Evolutionary conservation across 2,888 invertebrate species (phyloP).

Genomic region (Andrena haemorrhoa): DNA sequence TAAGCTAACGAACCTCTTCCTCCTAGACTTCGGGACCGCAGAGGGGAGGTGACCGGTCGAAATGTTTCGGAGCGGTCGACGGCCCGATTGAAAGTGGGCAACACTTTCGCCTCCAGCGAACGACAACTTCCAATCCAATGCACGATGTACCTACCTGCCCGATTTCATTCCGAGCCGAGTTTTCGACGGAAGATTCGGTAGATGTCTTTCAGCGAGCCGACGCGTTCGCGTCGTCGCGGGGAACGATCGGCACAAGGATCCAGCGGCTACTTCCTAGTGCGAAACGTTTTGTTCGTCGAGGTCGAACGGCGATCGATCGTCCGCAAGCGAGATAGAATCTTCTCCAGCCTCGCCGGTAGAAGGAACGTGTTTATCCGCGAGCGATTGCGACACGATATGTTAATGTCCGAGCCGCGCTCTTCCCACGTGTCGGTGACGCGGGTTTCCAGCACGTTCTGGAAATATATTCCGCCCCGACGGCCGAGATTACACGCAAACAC

Average conservation of each 20-base stretch:
- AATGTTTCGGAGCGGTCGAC: no score
- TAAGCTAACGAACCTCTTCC: slow-evolving; percentile 43
- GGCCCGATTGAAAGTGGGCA: no score
- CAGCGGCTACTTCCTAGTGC: slow-evolving; percentile 26
- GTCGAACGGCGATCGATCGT: slow-evolving; percentile 63
- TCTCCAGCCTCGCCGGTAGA: slow-evolving; percentile 59
- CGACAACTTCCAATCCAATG: neutral
- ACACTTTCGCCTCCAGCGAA: neutral
- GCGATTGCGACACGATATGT: slow-evolving; percentile 75
- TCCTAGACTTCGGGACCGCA: neutral
- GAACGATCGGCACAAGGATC: slow-evolving; percentile 16
- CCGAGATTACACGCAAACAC: slow-evolving; percentile 33
- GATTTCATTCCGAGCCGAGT: neutral
- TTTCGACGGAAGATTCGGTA: neutral
- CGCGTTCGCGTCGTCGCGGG: slow-evolving; percentile 10
- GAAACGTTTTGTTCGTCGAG: slow-evolving; percentile 62
- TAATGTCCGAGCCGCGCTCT: slow-evolving; percentile 65
- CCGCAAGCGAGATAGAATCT: slow-evolving; percentile 67
- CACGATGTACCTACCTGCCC: no score
- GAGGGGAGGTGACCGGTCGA: no score
- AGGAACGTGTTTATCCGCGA: slow-evolving; percentile 73
- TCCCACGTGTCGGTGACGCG: slow-evolving; percentile 68
- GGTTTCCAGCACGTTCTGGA: slow-evolving; percentile 62
- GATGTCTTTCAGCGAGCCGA: neutral
- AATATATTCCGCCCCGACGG: slow-evolving; percentile 59